A percentile compares a stretch with the other conserved stretches of the same genome.
Conservation (phyloP, 2,888 invertebrate genomes). For the Phytoseiulus persimilis region DNA sequence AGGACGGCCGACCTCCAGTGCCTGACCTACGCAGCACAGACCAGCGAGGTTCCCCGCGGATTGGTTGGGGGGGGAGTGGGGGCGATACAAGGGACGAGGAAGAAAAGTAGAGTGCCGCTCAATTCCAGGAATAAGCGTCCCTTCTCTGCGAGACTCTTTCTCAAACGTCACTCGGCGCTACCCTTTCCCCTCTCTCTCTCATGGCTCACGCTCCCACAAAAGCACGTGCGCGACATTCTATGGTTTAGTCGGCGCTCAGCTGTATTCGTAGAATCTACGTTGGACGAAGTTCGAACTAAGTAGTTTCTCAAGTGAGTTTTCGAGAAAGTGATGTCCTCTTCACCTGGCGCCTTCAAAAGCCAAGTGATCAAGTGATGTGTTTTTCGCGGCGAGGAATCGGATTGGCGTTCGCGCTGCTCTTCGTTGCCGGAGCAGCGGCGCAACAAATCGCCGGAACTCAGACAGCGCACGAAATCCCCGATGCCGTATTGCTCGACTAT, state of each 20-base stretch:
- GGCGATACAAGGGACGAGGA: too few species aligned
- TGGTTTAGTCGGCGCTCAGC: conserved; percentile 20
- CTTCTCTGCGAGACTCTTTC: background rate
- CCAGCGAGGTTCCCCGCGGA: too few species aligned
- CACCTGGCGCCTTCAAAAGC: background rate
- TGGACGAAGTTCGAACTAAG: background rate
- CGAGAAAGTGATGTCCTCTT: background rate
- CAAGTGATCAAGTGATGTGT: background rate
- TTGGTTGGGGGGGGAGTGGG: too few species aligned
- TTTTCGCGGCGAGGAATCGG: background rate
- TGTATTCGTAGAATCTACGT: background rate
- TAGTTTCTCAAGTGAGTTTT: background rate
- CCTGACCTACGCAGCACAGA: too few species aligned
- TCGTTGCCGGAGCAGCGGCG: background rate
- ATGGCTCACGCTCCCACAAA: conserved; percentile 20
- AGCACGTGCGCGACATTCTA: conserved; percentile 21
- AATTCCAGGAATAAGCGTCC: background rate
- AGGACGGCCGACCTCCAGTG: too few species aligned
- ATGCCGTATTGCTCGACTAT: conserved; percentile 14
- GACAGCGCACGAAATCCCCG: conserved; percentile 20
- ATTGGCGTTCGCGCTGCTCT: background rate
- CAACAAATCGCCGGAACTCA: background rate
- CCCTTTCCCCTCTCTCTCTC: background rate
- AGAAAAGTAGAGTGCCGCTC: background rate
- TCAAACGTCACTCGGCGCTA: background rate